Evolutionary conservation across 1,140 invertebrate genomes (phyloP).

Genomic region (Octopus bimaculoides): DNA sequence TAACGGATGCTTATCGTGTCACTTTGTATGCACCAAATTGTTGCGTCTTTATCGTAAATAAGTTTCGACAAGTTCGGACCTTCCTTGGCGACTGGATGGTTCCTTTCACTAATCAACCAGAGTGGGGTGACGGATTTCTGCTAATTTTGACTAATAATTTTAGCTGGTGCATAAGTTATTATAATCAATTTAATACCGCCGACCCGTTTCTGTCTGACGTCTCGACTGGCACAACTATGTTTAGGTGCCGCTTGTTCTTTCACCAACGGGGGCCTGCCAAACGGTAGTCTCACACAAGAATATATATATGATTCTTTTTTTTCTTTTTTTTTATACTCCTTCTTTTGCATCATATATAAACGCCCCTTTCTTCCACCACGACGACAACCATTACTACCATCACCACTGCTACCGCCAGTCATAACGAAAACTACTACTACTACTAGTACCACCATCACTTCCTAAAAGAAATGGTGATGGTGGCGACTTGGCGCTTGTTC

Average conservation of each 20-base stretch:
- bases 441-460: too few relatives aligned
- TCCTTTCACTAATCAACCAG: slow-evolving; percentile 5
- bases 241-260: slow-evolving; percentile 2
- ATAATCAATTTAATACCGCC: slow-evolving; percentile 6
- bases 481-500: not conserved
- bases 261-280: slow-evolving; percentile 5
- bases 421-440: too few relatives aligned
- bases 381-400: too few relatives aligned
- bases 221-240: not conserved
- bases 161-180: slow-evolving; percentile 1
- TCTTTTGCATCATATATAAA: too few relatives aligned
- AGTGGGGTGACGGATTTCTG: not conserved
- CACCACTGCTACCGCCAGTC: too few relatives aligned
- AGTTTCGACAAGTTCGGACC: slow-evolving; percentile 4
- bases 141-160: slow-evolving; percentile 8
- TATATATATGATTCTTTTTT: too few relatives aligned
- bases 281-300: not conserved
- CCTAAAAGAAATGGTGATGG: not conserved
- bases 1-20: slow-evolving; percentile 6
- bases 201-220: not conserved
- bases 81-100: not conserved
- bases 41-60: not conserved
- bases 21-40: slow-evolving; percentile 1
- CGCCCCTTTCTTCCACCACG: too few relatives aligned
- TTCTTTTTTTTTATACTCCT: too few relatives aligned